phyloP scores from a whole-genome alignment of 2,797 vertebrate genomes.

The Buphagus erythrorhynchus region DNA sequence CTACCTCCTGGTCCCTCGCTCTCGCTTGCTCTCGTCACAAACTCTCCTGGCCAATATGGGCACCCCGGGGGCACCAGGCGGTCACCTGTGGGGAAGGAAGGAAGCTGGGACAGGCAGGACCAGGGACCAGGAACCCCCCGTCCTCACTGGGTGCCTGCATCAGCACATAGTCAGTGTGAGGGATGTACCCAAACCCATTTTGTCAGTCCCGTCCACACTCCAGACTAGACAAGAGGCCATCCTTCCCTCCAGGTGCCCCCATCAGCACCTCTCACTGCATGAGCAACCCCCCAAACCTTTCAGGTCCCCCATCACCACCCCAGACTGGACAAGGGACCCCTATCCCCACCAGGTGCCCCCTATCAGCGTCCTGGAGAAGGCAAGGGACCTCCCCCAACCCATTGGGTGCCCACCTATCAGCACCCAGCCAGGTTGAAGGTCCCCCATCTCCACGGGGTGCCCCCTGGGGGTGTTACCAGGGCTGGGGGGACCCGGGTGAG shows the following conservation, averaged over 20 bases:
- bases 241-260: not conserved
- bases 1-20: constrained; percentile 47
- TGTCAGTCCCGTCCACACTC: not conserved
- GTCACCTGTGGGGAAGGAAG: not conserved
- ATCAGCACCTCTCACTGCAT: not conserved
- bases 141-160: not conserved
- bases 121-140: rapidly evolving
- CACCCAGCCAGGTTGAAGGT: not conserved
- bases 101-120: not conserved
- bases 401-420: not conserved
- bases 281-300: not conserved
- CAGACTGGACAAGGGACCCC: not conserved
- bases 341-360: not conserved
- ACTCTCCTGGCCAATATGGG: constrained; percentile 75
- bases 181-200: not conserved
- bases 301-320: too few species aligned
- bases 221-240: not conserved
- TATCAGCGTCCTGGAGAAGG: too few species aligned
- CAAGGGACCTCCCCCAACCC: not conserved
- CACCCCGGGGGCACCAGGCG: not conserved
- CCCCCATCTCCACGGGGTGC: not conserved
- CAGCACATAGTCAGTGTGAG: not conserved
- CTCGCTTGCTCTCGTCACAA: constrained; percentile 71
- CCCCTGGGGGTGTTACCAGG: not conserved
- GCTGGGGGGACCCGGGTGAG: rapidly evolving